Evolutionary conservation across 2,888 invertebrate species (phyloP).

Genomic region (Heliconius hortense): DNA sequence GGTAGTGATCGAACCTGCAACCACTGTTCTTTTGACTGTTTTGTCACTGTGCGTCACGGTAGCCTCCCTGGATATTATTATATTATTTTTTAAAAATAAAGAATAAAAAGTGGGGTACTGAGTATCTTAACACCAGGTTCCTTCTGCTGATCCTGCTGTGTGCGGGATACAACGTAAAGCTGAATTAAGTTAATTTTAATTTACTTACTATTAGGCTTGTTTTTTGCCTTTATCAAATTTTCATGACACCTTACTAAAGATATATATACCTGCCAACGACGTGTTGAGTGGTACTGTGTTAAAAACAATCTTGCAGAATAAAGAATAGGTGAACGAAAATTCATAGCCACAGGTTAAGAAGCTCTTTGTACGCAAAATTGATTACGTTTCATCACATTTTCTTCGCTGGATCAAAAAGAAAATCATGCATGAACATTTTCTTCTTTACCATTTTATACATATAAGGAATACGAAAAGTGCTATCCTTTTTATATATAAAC

Average conservation of each 20-base stretch:
- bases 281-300: neutral
- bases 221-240: neutral
- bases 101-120: no score
- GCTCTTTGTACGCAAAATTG: constrained; percentile 27
- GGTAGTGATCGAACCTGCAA: no score
- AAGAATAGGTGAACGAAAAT: neutral
- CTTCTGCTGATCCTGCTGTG: no score
- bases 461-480: neutral
- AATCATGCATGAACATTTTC: constrained; percentile 5
- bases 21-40: no score
- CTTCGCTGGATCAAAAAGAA: constrained; percentile 18
- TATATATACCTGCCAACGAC: neutral
- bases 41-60: no score
- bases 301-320: neutral
- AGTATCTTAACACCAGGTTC: no score
- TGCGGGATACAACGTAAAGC: no score
- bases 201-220: neutral
- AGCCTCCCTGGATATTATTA: no score
- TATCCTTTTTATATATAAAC: neutral
- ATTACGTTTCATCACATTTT: constrained; percentile 27
- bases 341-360: constrained; percentile 1
- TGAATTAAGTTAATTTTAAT: neutral
- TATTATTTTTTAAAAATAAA: no score
- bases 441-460: neutral
- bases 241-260: neutral